phyloP scores from a whole-genome alignment of 1,140 invertebrate species.

The Macrocentrus cingulum region DNA sequence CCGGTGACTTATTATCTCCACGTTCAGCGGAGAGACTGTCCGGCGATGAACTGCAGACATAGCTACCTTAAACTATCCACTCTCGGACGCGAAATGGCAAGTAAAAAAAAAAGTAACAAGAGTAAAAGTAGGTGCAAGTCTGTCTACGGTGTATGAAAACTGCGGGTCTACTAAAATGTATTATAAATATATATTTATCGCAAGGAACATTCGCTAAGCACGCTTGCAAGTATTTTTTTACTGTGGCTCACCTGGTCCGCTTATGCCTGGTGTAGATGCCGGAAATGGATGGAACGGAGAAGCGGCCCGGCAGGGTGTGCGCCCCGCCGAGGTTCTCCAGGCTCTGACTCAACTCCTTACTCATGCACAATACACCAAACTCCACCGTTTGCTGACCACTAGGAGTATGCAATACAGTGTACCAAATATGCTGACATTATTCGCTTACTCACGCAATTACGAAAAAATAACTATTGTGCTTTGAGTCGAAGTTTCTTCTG shows the following conservation, averaged over 20 bases:
- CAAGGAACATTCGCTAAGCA: background rate
- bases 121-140: no score
- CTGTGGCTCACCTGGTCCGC: slow-evolving; percentile 61
- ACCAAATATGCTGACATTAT: slow-evolving; percentile 52
- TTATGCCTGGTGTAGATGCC: slow-evolving; percentile 64
- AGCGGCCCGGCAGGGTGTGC: slow-evolving; percentile 60
- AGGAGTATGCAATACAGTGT: slow-evolving; percentile 60
- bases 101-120: no score
- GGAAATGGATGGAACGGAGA: slow-evolving; percentile 60
- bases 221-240: slow-evolving; percentile 22
- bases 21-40: slow-evolving; percentile 81
- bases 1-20: slow-evolving; percentile 67
- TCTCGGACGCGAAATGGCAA: no score
- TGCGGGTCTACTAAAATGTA: no score
- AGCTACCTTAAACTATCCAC: background rate
- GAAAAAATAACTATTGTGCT: no score
- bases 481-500: no score
- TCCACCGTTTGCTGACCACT: slow-evolving; percentile 62
- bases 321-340: slow-evolving; percentile 62
- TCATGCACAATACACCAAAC: slow-evolving; percentile 61
- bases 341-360: slow-evolving; percentile 63
- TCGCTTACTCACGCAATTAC: background rate
- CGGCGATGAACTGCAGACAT: slow-evolving; percentile 72
- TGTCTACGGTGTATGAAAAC: no score
- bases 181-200: background rate